Percentiles rank a stretch among this genome's conserved stretches.
These are phyloP conservation scores for Acanthurus lineatus DNA, from an alignment of 2,797 vertebrate species.

Conservation along the genomic window DNA sequence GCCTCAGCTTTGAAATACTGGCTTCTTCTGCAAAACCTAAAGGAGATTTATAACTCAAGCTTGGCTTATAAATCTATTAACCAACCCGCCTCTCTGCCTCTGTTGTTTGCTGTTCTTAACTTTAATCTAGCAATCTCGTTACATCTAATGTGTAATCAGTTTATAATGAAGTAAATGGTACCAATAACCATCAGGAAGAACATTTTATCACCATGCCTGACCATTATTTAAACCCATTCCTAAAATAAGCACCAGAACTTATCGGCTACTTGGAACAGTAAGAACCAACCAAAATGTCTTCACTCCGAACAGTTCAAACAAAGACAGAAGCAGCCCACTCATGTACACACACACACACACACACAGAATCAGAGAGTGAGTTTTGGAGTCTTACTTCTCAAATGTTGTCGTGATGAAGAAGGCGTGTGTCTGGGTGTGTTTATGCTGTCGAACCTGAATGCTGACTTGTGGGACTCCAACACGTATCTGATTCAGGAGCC, in stretches of 20 bases:
- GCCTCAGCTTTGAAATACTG: neutral
- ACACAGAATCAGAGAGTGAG: constrained; percentile 1
- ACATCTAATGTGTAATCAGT: neutral
- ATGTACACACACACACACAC: neutral
- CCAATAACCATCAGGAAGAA: neutral
- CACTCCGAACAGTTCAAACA: constrained; percentile 7
- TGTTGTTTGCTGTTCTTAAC: neutral
- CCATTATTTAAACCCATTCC: neutral
- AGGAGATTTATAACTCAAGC: neutral
- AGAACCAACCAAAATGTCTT: neutral
- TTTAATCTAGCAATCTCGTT: neutral
- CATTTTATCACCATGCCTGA: neutral
- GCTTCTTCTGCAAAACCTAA: neutral
- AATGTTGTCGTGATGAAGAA: constrained; percentile 95
- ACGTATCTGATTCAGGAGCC: constrained; percentile 94
- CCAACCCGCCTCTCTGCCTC: neutral
- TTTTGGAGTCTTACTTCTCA: constrained; percentile 86
- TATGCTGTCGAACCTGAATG: constrained; percentile 93
- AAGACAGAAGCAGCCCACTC: constrained; percentile 12
- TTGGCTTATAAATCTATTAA: neutral
- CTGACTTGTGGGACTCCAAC: constrained; percentile 93
- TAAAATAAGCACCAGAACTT: neutral
- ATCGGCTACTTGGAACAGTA: neutral
- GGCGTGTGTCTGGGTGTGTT: constrained; percentile 90
- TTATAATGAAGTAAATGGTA: neutral